These are phyloP conservation scores for Agonopterix heracliana DNA, from an alignment of 2,888 invertebrate genomes.

Conservation along the genomic window DNA sequence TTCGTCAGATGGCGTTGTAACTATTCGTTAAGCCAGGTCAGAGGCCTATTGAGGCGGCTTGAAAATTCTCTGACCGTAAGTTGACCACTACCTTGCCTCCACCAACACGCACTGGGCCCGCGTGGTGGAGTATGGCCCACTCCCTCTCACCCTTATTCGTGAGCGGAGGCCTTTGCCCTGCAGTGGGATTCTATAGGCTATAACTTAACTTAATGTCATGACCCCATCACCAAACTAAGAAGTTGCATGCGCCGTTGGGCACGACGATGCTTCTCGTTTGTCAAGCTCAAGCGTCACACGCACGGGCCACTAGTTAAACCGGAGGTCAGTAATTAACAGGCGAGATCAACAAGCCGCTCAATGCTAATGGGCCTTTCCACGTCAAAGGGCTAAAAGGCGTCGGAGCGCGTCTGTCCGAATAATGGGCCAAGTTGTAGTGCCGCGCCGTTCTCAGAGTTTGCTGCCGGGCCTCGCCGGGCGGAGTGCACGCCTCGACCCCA, in stretches of 20 bases:
- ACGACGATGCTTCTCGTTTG: slow-evolving; percentile 21
- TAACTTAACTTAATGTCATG: too few species aligned
- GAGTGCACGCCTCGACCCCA: slow-evolving; percentile 48
- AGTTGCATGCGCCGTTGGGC: not conserved
- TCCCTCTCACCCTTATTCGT: too few species aligned
- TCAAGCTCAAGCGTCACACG: slow-evolving; percentile 23
- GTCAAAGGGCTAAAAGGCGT: slow-evolving; percentile 73
- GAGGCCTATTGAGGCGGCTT: too few species aligned
- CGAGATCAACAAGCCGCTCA: slow-evolving; percentile 69
- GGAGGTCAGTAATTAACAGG: slow-evolving; percentile 68
- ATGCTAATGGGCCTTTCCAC: slow-evolving; percentile 71
- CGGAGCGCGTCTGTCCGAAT: slow-evolving; percentile 69
- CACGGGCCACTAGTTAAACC: slow-evolving; percentile 48
- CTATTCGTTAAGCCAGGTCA: too few species aligned
- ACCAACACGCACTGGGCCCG: too few species aligned
- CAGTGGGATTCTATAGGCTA: too few species aligned
- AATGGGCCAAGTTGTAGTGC: slow-evolving; percentile 62
- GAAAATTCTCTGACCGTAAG: too few species aligned
- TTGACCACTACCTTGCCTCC: too few species aligned
- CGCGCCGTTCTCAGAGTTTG: slow-evolving; percentile 13
- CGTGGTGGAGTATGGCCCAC: too few species aligned
- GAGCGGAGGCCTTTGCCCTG: too few species aligned
- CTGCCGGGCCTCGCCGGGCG: slow-evolving; percentile 11
- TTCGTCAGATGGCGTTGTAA: too few species aligned
- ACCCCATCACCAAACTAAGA: too few species aligned